These are phyloP conservation scores for Porphyrio hochstetteri DNA, from an alignment of 2,113 vertebrate species.

Conservation along the genomic window DNA sequence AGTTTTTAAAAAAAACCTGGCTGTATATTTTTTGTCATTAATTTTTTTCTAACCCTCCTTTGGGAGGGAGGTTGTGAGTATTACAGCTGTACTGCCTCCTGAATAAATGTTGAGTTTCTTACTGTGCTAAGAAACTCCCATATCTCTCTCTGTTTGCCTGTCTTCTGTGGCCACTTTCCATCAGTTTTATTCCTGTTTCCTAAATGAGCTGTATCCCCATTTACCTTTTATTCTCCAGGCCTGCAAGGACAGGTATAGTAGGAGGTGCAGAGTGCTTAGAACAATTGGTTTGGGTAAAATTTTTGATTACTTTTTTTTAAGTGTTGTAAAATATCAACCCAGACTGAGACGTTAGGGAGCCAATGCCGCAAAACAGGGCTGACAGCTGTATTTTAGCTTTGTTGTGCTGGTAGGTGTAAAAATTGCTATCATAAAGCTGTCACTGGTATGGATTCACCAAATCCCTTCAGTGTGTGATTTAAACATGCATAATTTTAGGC, in stretches of 20 bases:
- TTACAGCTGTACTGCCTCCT: background rate
- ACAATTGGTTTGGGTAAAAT: background rate
- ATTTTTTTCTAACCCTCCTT: background rate
- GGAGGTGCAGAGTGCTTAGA: background rate
- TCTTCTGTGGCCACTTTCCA: background rate
- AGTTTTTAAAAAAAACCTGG: background rate
- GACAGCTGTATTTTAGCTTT: background rate
- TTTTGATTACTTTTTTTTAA: background rate
- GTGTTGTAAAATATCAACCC: background rate
- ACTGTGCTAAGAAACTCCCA: background rate
- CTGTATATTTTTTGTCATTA: background rate
- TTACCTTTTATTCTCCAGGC: background rate
- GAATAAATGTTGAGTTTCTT: background rate
- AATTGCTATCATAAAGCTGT: background rate
- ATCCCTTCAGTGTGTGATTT: background rate
- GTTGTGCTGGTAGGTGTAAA: background rate
- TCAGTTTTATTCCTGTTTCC: background rate
- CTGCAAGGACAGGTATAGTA: background rate
- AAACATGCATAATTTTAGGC: background rate
- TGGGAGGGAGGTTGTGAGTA: background rate
- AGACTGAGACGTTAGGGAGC: background rate
- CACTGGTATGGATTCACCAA: background rate
- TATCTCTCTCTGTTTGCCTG: background rate
- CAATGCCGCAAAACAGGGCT: background rate
- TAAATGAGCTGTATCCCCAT: background rate